Evolutionary conservation across 2,113 vertebrate genomes (phyloP).

Genomic region (Quiscalus mexicanus): DNA sequence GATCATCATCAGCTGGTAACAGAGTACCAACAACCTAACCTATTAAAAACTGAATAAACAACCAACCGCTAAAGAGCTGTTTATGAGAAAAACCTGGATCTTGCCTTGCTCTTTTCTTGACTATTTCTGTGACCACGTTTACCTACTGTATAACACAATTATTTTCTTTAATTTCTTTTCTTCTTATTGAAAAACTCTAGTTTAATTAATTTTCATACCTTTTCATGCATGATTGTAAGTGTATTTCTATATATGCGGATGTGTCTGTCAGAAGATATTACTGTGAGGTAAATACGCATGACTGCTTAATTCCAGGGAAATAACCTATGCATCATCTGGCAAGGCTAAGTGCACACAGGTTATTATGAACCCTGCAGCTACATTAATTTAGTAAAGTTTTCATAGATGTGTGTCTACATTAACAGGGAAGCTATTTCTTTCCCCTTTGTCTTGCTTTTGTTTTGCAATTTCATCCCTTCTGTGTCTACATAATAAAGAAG

Average conservation of each 20-base stretch:
- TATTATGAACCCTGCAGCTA: slow-evolving; percentile 35
- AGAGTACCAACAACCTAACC: neutral
- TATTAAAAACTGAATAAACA: neutral
- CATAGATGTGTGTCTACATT: neutral
- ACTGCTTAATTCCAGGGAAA: slow-evolving; percentile 44
- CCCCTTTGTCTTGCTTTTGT: neutral
- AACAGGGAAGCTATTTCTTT: neutral
- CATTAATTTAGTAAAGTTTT: slow-evolving; percentile 39
- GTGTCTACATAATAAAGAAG: neutral
- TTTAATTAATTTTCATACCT: neutral
- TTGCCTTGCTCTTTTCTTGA: neutral
- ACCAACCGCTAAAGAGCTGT: neutral
- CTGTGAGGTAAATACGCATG: neutral
- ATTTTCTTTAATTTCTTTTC: neutral
- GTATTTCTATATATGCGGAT: neutral
- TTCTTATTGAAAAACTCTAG: neutral
- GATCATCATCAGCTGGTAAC: neutral
- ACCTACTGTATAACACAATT: accelerated
- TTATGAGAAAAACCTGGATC: neutral
- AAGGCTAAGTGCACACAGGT: neutral
- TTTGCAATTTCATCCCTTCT: slow-evolving; percentile 12
- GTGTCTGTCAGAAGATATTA: slow-evolving; percentile 20
- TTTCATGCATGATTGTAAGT: neutral
- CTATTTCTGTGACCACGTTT: neutral
- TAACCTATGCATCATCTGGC: slow-evolving; percentile 37